Conservation (phyloP, 64 coral and sea anemone species). For the Exaiptasia diaphana region DNA sequence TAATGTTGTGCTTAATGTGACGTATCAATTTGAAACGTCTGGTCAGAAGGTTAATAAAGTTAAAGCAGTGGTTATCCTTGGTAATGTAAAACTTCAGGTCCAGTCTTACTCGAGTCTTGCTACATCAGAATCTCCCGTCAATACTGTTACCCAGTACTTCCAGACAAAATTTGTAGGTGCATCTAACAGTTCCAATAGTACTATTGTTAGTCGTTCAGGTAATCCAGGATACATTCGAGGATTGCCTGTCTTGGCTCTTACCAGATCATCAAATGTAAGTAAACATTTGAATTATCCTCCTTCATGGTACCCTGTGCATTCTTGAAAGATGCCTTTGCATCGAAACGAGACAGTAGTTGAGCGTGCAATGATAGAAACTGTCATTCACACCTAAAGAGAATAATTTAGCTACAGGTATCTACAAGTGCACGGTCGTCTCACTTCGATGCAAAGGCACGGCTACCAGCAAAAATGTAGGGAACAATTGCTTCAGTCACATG, state of each 20-base stretch:
- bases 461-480: too few relatives aligned
- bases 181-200: neutral
- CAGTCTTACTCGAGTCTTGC: neutral
- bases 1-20: conserved; percentile 59
- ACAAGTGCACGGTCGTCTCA: too few relatives aligned
- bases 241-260: conserved; percentile 39
- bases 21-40: conserved; percentile 44
- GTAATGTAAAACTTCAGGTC: conserved; percentile 31
- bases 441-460: too few relatives aligned
- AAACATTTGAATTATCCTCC: neutral
- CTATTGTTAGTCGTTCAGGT: conserved; percentile 33
- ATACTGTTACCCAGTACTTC: conserved; percentile 53
- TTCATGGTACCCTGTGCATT: too few relatives aligned
- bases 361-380: too few relatives aligned
- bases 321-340: too few relatives aligned
- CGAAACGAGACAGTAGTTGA: too few relatives aligned
- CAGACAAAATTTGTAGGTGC: conserved; percentile 20
- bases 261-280: conserved; percentile 25
- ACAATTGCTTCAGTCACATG: too few relatives aligned
- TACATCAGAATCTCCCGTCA: neutral
- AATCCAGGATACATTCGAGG: conserved; percentile 79
- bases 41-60: conserved; percentile 49
- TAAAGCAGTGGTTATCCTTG: conserved; percentile 36
- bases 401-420: too few relatives aligned
- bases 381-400: too few relatives aligned